Base-by-base conservation (phyloP, 1,140 invertebrate species). In the Liolophura sinensis region DNA sequence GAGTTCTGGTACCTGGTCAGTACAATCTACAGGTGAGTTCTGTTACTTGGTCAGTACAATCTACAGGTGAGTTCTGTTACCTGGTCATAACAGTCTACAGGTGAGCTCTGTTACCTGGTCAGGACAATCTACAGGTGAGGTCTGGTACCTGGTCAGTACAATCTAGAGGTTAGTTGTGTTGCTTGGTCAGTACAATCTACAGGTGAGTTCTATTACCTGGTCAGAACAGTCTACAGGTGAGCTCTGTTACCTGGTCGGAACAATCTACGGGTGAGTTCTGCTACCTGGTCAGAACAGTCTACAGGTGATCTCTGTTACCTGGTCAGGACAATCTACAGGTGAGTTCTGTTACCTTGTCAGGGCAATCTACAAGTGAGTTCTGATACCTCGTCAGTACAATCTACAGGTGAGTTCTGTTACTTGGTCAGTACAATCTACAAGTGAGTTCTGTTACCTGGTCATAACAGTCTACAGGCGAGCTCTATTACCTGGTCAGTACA, bases 181-280 rank as follows among this genome's bases (percentile, higher is more conserved):
- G 9, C 31, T 9, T 40, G 31, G 31, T 40, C 31, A 40, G n/a
- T n/a, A n/a, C n/a, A n/a, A n/a, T n/a, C 3, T 40, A 40, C 9
- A 40, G 74, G 76, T 73, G 72, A 58, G 54, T 80, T 0, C 64
- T 80, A 12, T 51, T 74, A 20, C 78, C 78, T 1, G 78, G 78
- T 25, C 57, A 20, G 0, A 76, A 78, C 58, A 59, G 1, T 5
- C 25, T 75, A 40, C 31, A 40, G 31, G 31, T 40, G 31, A 40
- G 31, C 9, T 40, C 3, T 40, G 31, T 40, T 40, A 40, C 31
- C 31, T 40, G 31, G 31, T 40, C 31, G 9, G n/a, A n/a, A n/a
- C n/a, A n/a, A n/a, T n/a, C 3, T 40, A 40, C 9, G 9, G 74
- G 76, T 73, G 72, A 58, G 54, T 80, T 0, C 64, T 80, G 12